Evolutionary conservation across 1,140 invertebrate species (phyloP), one percentile per base, ranked within the genome.

Genomic region (Drosophila ananassae): DNA sequence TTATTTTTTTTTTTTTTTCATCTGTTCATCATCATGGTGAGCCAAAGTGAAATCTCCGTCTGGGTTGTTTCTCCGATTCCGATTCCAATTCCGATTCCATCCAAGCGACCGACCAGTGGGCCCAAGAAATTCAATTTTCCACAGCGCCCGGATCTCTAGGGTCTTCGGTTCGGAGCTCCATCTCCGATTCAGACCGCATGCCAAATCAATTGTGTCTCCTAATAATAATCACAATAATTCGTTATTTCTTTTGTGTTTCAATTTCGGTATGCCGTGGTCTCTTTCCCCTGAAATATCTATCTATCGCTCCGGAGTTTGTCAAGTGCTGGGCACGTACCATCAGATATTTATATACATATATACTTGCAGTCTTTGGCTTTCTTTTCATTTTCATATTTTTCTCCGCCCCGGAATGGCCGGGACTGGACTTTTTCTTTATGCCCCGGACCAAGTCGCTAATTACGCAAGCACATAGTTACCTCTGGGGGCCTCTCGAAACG

Each of bases 1-100:
- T 52, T 55, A 46, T 56, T 51, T 56, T 44, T 46, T 67, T 56
- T 34, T 34, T 67, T 53, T 51, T 28, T 46, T 52, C 17, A 6
- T 44, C 41, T 17, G 10, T 13, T 39, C 64, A 54, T 71, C 64
- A 58, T 71, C 64, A 75, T 51, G 52, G 51, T 78, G 78, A 68
- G 50, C 74, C 78, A 78, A 87, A 85, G 82, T 87, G 82, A 85
- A 85, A 85, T 85, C 73, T 76, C 56, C 61, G 68, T 61, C 83
- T 69, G 46, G 66, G 69, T 64, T 79, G 67, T 73, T 78, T 83
- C 78, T 66, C 56, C 57, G 67, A 58, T 66, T 66, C 46, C 57
- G 50, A 53, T 63, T 54, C 39, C 68, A 60, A 75, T 69, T 61
- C 48, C 57, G 47, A 77, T 76, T 76, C 56, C 51, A 32, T 30